phyloP scores from a whole-genome alignment of 35 echinoderm and acorn worm genomes.

The Acanthaster planci region DNA sequence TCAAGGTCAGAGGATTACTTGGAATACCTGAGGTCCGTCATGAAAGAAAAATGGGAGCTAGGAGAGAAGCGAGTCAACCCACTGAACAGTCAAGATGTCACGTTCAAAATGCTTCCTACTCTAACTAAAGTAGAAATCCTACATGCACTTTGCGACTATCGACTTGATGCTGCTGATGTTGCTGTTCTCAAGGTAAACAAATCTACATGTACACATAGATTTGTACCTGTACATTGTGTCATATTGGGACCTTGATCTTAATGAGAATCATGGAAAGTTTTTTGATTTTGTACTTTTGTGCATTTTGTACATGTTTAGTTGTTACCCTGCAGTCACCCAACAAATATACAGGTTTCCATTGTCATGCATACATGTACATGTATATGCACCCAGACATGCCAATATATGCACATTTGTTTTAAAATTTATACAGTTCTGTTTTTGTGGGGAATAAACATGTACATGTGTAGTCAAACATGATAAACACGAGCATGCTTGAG shows the following conservation, averaged over 20 bases:
- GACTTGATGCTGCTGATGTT: conserved; percentile 92
- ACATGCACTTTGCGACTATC: conserved; percentile 81
- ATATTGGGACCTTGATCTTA: too few species aligned
- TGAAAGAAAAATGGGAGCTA: conserved; percentile 78
- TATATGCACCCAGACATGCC: too few species aligned
- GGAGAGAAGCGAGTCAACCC: conserved; percentile 84
- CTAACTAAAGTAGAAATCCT: conserved; percentile 90
- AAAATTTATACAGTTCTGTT: too few species aligned
- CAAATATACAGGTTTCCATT: too few species aligned
- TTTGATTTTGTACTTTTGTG: neutral
- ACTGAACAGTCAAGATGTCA: conserved; percentile 71
- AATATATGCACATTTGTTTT: too few species aligned
- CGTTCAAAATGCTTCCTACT: conserved; percentile 75
- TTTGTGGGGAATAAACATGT: too few species aligned
- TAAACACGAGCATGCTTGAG: too few species aligned
- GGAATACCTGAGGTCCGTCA: conserved; percentile 59
- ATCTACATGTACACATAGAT: too few species aligned
- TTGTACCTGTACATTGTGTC: too few species aligned
- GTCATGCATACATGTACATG: too few species aligned
- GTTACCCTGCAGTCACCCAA: neutral
- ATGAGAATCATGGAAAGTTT: neutral
- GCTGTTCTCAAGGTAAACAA: conserved; percentile 76
- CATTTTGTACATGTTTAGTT: neutral
- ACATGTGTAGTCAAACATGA: too few species aligned
- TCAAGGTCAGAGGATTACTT: conserved; percentile 35